These are phyloP conservation scores for Drosophila melanogaster DNA, from an alignment of 1,140 invertebrate species.

Conservation along the genomic window Release_6_plus_ISO1_MT NT_033779.5:16039501-16040000, in stretches of 20 bases:
- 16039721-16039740: conserved; percentile 19
- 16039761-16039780: not conserved
- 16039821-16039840: conserved; percentile 16
- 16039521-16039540: conserved; percentile 79
- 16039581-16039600: not conserved
- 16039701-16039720: conserved; percentile 17
- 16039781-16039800: conserved; percentile 13
- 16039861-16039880: conserved; percentile 11
- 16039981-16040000: no score
- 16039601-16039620: not conserved
- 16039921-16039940: not conserved
- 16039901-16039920: no score
- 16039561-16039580: conserved; percentile 79
- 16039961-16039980: no score
- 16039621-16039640: conserved; percentile 12
- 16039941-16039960: not conserved
- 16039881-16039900: not conserved
- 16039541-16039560: conserved; percentile 80
- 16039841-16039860: conserved; percentile 35
- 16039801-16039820: conserved; percentile 39
- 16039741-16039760: conserved; percentile 12
- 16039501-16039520: conserved; percentile 32
- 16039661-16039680: conserved; percentile 30
- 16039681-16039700: conserved; percentile 16
- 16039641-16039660: conserved; percentile 43